These are phyloP conservation scores for Drosophila tristis DNA, from an alignment of 1,140 invertebrate genomes.

Conservation along the genomic window DNA sequence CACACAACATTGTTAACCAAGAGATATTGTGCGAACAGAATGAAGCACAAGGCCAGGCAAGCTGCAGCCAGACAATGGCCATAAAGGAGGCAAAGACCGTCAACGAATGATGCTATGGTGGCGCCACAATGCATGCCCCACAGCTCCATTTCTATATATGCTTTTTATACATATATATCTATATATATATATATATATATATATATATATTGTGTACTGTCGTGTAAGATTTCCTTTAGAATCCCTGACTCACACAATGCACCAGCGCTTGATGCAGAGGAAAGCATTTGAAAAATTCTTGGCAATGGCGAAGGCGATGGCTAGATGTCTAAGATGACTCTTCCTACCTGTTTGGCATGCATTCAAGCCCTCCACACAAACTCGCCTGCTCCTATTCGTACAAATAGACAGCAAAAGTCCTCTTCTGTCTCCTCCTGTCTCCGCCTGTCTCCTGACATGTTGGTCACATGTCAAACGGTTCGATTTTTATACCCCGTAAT, in stretches of 20 bases:
- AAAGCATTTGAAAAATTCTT: conserved; percentile 13
- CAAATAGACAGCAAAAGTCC: conserved; percentile 12
- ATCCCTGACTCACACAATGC: conserved; percentile 11
- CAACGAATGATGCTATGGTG: conserved; percentile 24
- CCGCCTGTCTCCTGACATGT: conserved; percentile 41
- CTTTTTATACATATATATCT: background rate
- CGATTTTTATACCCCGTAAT: conserved; percentile 48
- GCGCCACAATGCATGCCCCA: conserved; percentile 25
- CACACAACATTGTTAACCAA: conserved; percentile 36
- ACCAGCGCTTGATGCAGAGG: background rate
- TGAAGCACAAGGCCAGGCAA: conserved; percentile 67
- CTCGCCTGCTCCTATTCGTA: background rate
- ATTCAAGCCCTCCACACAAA: conserved; percentile 14
- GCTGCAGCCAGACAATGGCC: conserved; percentile 51
- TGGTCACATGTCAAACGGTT: conserved; percentile 70
- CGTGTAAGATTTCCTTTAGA: conserved; percentile 2
- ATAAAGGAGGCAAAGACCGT: conserved; percentile 52
- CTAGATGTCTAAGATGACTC: conserved; percentile 21
- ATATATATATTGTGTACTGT: background rate
- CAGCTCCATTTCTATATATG: background rate
- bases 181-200: conserved; percentile 2
- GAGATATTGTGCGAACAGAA: conserved; percentile 45
- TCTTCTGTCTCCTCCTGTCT: conserved; percentile 8
- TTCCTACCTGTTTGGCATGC: conserved; percentile 16
- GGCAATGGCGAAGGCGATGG: background rate